phyloP scores from a whole-genome alignment of 1,140 invertebrate genomes.

The Eriosoma lanigerum region DNA sequence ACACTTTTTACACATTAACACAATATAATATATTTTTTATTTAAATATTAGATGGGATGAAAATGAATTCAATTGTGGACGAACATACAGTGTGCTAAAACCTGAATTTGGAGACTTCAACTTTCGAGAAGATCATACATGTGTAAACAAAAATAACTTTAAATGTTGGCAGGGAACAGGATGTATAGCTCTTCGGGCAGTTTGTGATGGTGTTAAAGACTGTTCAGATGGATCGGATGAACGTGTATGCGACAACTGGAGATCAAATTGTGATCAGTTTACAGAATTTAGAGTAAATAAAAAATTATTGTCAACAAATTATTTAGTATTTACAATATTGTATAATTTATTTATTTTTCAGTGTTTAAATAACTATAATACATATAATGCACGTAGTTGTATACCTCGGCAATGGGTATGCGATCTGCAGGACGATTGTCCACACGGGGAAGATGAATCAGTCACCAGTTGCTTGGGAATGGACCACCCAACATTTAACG shows the following conservation, averaged over 20 bases:
- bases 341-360: conserved; percentile 36
- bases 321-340: conserved; percentile 17
- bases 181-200: conserved; percentile 52
- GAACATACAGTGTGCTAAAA: conserved; percentile 37
- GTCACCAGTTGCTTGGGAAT: conserved; percentile 53
- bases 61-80: conserved; percentile 54
- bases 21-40: not conserved
- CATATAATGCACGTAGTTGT: conserved; percentile 45
- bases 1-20: not conserved
- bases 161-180: conserved; percentile 54
- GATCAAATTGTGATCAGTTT: conserved; percentile 53
- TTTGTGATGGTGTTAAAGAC: conserved; percentile 55
- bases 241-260: conserved; percentile 53
- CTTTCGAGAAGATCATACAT: conserved; percentile 27
- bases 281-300: conserved; percentile 54
- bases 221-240: conserved; percentile 56
- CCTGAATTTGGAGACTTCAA: conserved; percentile 22
- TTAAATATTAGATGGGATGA: conserved; percentile 55
- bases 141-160: conserved; percentile 46
- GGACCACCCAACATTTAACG: conserved; percentile 48
- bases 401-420: conserved; percentile 55
- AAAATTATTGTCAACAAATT: conserved; percentile 24
- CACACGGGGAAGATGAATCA: conserved; percentile 55
- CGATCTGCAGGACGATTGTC: conserved; percentile 56
- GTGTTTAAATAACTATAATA: conserved; percentile 30